Conservation (phyloP, 2,888 invertebrate genomes). For the Pachliopta kotzebuea region DNA sequence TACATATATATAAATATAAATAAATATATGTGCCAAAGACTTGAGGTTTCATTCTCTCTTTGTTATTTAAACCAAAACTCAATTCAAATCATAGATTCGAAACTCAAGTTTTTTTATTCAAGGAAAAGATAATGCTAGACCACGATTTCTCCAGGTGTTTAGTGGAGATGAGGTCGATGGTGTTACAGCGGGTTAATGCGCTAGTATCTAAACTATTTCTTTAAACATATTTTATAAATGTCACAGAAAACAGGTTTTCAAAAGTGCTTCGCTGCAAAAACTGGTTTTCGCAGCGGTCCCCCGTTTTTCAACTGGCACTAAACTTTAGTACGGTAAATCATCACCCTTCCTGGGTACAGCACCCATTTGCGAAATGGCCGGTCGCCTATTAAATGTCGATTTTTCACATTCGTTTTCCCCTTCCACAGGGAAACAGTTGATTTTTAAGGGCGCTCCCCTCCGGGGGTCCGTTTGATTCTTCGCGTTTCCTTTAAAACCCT, state of each 20-base stretch:
- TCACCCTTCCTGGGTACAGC: constrained; percentile 45
- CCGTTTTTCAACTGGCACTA: constrained; percentile 29
- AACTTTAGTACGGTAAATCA: constrained; percentile 46
- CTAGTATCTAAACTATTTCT: no score
- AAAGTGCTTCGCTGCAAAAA: constrained; percentile 34
- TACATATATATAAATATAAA: no score
- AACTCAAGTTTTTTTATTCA: no score
- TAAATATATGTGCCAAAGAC: no score
- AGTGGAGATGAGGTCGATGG: no score
- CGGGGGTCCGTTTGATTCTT: constrained; percentile 30
- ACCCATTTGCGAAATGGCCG: constrained; percentile 60
- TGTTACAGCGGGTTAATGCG: no score
- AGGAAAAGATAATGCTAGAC: no score
- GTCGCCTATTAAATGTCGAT: constrained; percentile 76
- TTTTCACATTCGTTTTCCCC: constrained; percentile 63
- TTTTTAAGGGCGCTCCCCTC: constrained; percentile 43
- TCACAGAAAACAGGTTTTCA: constrained; percentile 11
- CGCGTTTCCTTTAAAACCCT: constrained; percentile 36
- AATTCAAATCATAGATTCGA: no score
- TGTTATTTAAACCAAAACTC: no score
- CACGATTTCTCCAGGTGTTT: no score
- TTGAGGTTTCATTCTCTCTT: no score
- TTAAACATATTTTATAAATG: neutral
- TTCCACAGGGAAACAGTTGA: constrained; percentile 47
- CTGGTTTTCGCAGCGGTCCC: constrained; percentile 35